Evolutionary conservation across 2,113 vertebrate species (phyloP), one percentile per base, ranked within the genome.

Genomic region (Potamarius usumacintae): DNA sequence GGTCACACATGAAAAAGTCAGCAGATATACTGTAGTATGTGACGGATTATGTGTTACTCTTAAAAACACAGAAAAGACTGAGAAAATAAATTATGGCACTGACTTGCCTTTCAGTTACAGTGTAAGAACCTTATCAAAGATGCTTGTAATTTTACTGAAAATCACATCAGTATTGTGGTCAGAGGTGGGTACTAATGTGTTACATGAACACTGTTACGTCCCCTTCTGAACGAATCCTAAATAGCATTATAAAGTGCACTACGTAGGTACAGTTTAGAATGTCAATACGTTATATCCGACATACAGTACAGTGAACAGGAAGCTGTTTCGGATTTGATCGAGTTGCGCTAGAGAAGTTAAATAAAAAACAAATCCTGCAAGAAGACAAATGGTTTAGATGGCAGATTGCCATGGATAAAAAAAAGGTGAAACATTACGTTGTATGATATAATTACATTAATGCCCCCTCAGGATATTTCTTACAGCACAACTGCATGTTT

Each of bases 21-120:
- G 60, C 11, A 25, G 30, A 55, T 81, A 85, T 90, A 78, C 30
- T 30, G 30, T 30, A 30, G 30, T 22, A 15, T 63, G 57, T 89
- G 87, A 92, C 42, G 30, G 85, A 60, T 63, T 63, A 2, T 0
- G 0, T n/a, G 63, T 86, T 91, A 88, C 91, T 90, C 89, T 93
- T 92, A 92, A 90, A 57, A 85, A 89, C 92, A 90, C 20, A 67
- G 17, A 34, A 50, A 63, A 42, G 17, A 62, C n/a, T 30, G 15
- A 65, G 22, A 17, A 48, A 52, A 52, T 48, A 53, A 67, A 48
- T 80, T 25, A n/a, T 9, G 9, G 1, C 27, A 63, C n/a, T 52
- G 10, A 48, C 5, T 74, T 74, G 71, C 48, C 71, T 60, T 42
- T 42, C 17, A 82, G 18, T 58, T 18, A 18, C 69, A 71, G 27